These are phyloP conservation scores for Lucifuga dentata DNA, from an alignment of 2,113 vertebrate genomes.

Conservation along the genomic window DNA sequence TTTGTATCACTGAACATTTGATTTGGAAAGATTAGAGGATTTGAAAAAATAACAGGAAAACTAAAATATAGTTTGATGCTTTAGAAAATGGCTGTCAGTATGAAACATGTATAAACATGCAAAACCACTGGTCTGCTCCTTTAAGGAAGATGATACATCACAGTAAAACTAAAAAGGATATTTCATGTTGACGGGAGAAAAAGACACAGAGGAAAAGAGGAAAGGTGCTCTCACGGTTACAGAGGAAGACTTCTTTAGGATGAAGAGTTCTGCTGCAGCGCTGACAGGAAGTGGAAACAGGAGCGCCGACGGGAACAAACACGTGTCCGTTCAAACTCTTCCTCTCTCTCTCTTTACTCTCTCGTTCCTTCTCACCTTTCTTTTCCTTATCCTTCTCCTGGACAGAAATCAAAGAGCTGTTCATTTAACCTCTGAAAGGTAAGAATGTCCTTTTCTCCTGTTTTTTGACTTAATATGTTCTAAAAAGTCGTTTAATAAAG, in stretches of 20 bases:
- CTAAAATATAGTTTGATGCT: no score
- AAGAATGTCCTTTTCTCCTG: no score
- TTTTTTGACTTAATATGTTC: no score
- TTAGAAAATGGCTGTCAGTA: no score
- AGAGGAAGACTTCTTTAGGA: conserved; percentile 87
- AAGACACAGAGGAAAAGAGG: background rate
- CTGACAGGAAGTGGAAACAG: conserved; percentile 83
- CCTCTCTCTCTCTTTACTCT: conserved; percentile 90
- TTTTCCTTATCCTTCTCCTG: conserved; percentile 91
- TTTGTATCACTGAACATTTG: no score
- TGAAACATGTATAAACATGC: no score
- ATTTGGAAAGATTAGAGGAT: no score
- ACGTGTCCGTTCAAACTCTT: conserved; percentile 84
- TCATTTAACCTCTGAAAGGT: background rate
- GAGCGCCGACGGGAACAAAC: conserved; percentile 77
- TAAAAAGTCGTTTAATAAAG: no score
- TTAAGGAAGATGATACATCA: no score
- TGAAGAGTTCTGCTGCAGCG: conserved; percentile 86
- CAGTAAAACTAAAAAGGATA: no score
- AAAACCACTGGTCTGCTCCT: no score
- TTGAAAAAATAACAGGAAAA: no score
- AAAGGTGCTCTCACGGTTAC: conserved; percentile 84
- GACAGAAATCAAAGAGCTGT: background rate
- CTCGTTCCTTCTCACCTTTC: conserved; percentile 87
- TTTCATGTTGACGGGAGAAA: background rate